These are phyloP conservation scores for Megalops cyprinoides DNA, from an alignment of 2,797 vertebrate genomes.

Conservation along the genomic window DNA sequence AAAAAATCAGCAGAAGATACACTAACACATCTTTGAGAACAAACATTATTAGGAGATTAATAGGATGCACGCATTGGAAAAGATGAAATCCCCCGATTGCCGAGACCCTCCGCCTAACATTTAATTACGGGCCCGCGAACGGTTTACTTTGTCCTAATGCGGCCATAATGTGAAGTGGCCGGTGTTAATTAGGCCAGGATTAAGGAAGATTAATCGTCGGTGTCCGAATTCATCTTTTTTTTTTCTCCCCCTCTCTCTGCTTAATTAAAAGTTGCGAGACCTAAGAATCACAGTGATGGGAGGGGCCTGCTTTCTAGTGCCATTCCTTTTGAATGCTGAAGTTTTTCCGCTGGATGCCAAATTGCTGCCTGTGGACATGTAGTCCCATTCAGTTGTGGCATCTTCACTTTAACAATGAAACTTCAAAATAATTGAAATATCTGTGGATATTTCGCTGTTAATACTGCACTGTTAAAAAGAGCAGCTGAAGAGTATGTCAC, in stretches of 20 bases:
- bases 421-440: not conserved
- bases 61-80: constrained; percentile 69
- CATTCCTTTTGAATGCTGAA: not conserved
- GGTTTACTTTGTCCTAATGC: constrained; percentile 62
- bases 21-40: constrained; percentile 65
- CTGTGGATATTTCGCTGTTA: not conserved
- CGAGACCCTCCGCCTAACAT: constrained; percentile 56
- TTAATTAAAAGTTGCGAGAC: constrained; percentile 72
- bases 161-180: constrained; percentile 70
- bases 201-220: constrained; percentile 61
- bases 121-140: constrained; percentile 70
- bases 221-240: constrained; percentile 31
- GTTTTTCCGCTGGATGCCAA: not conserved
- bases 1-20: constrained; percentile 14
- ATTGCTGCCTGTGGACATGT: not conserved
- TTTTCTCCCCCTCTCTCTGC: constrained; percentile 42
- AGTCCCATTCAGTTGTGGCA: too few species aligned
- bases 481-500: not conserved
- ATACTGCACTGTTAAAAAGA: not conserved
- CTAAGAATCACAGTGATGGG: constrained; percentile 35
- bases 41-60: constrained; percentile 73
- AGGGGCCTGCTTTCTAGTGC: not conserved
- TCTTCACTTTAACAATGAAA: too few species aligned
- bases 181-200: constrained; percentile 70
- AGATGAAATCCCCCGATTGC: constrained; percentile 69